Base-by-base conservation (phyloP, 2,113 vertebrate genomes). In the Chlamydotis undulata region DNA sequence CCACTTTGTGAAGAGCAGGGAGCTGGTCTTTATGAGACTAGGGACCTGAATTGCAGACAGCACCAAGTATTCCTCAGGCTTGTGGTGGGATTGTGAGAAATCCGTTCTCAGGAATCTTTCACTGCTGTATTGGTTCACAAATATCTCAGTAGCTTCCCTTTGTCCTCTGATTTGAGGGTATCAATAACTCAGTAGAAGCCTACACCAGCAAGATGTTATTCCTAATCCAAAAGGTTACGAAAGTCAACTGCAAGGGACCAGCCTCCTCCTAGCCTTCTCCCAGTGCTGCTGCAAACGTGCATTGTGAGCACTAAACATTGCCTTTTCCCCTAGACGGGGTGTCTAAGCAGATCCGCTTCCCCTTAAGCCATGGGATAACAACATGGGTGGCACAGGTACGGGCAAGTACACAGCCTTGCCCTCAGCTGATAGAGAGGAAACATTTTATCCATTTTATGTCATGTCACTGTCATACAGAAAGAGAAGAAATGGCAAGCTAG, bases 331-430 rank as follows among this genome's bases (percentile, higher is more conserved):
- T 87, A 69, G 87, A 77, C 14, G n/a, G 55, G 23, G 21, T 5
- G 7, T 47, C 50, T 45, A 70, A n/a, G 47, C 17, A 82, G 71
- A 28, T 9, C 41, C 1, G 89, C 5, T 37, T 56, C 12, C 25
- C 25, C 55, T 68, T 76, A 41, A 81, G 52, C 12, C 41, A 2
- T 16, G 35, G 52, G 19, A 13, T 26, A 90, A 16, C 33, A 70
- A 13, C 16, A 6, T 3, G 11, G 41, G 19, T 2, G 3, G 29
- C 35, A 21, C 10, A 19, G 15, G 19, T 35, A 45, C 2, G 0
- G 18, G 14, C 33, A 69, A n/a, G 10, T 12, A 53, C 19, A 29
- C 39, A 82, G 23, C 10, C 41, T 65, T 49, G 24, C 50, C n/a
- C 45, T 64, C 35, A n/a, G 8, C 26, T 16, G 24, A 22, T 4